A percentile compares a stretch with the other conserved stretches of the same genome.
These are phyloP conservation scores for Drosophila helvetica DNA, from an alignment of 2,888 invertebrate species.

Conservation along the genomic window DNA sequence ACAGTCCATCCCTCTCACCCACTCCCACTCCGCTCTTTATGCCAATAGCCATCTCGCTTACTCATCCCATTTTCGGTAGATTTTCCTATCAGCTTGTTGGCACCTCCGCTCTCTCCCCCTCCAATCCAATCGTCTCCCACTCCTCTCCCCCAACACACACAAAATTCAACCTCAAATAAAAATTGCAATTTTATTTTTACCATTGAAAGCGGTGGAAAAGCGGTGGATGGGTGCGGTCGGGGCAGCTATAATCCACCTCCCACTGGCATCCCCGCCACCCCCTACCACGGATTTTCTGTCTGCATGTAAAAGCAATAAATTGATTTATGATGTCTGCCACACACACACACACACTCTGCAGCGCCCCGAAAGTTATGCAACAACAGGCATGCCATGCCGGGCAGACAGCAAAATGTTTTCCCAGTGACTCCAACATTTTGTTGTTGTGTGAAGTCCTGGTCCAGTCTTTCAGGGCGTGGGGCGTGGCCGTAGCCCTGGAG, in stretches of 20 bases:
- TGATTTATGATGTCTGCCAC: slow-evolving; percentile 73
- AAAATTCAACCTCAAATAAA: slow-evolving; percentile 11
- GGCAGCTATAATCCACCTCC: slow-evolving; percentile 10
- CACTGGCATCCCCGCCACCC: not conserved
- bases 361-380: slow-evolving; percentile 73
- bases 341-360: slow-evolving; percentile 40
- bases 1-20: not conserved
- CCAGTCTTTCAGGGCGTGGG: slow-evolving; percentile 5
- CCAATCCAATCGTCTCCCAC: slow-evolving; percentile 7
- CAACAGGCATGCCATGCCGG: slow-evolving; percentile 20
- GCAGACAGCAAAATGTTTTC: slow-evolving; percentile 36
- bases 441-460: slow-evolving; percentile 7
- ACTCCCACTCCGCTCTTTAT: too few species aligned
- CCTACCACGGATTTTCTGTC: slow-evolving; percentile 23
- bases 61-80: not conserved
- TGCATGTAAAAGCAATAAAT: slow-evolving; percentile 50
- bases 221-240: not conserved
- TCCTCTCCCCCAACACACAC: not conserved
- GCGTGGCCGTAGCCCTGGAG: slow-evolving; percentile 8
- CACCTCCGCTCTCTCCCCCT: slow-evolving; percentile 33
- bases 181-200: slow-evolving; percentile 39
- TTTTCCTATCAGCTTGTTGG: slow-evolving; percentile 29
- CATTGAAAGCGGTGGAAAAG: slow-evolving; percentile 28
- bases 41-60: not conserved
- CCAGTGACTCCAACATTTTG: slow-evolving; percentile 22